Base-by-base conservation (phyloP, 2,797 vertebrate species). In the Gymnodraco acuticeps region DNA sequence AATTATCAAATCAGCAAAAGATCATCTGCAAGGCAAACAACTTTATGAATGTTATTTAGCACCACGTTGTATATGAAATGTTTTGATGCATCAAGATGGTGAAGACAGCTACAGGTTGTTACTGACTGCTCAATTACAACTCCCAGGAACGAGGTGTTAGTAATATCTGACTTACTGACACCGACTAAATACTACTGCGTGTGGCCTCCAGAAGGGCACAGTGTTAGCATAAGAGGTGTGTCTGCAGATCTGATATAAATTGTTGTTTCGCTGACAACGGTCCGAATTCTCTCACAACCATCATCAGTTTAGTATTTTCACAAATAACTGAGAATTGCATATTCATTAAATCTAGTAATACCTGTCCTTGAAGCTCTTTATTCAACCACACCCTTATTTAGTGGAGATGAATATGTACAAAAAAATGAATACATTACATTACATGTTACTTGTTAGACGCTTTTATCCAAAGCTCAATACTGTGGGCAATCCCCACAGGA, bases 11-110 rank as follows among this genome's bases (percentile, higher is more conserved):
- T 27, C 27, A 27, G 27, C 27, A 27, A 4, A 27, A 27, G 27
- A 27, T 27, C 27, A 75, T 73, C 63, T 70, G 46, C n/a, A 69
- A 70, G 23, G 42, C 56, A 52, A 61, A 3, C 13, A 1, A 7
- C 1, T 19, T n/a, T 23, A n/a, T 75, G 62, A 38, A 38, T 75
- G 61, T 56, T 23, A 14, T 62, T 73, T 53, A 45, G 11, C 20
- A 20, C 20, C 14, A 58, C 45, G 53, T 72, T 38, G 42, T 68
- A 1, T 9, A 31, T 76, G 15, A 38, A 38, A 38, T 38, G 33
- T 38, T 27, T 27, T 27, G 33, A 38, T 7, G 33, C 33, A 38
- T 38, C 33, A 17, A 19, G 3, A 48, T 54, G 23, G 12, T 27
- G 17, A 7, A 47, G 8, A 38, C 27, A 51, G 27, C 27, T 27